Percentiles rank a stretch among this genome's conserved stretches.
Conservation (phyloP, 2,888 invertebrate species). For the Blastobasis lacticolella region DNA sequence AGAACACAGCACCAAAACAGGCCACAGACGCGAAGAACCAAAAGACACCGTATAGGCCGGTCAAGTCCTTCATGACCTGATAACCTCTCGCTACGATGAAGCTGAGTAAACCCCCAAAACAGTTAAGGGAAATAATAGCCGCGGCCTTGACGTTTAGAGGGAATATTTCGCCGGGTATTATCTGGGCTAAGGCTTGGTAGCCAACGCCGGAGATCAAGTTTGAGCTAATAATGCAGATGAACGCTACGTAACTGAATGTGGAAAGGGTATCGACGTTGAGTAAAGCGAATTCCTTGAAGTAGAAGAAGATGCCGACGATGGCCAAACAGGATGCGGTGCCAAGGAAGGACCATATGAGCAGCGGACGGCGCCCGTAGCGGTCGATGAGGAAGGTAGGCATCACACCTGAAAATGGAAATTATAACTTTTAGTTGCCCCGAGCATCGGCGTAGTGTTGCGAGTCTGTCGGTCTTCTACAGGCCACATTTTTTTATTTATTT, state of each 20-base stretch:
- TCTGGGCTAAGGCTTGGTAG: conserved; percentile 57
- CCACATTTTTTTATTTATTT: too few relatives aligned
- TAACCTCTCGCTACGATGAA: conserved; percentile 65
- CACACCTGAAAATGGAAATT: conserved; percentile 36
- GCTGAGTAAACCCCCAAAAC: conserved; percentile 59
- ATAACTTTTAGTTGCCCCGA: not conserved
- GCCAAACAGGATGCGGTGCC: conserved; percentile 32
- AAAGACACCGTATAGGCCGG: conserved; percentile 64
- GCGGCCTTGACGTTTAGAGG: conserved; percentile 71
- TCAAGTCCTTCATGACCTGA: conserved; percentile 56
- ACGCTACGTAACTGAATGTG: conserved; percentile 42
- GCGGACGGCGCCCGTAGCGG: conserved; percentile 55
- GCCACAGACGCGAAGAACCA: conserved; percentile 57
- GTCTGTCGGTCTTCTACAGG: too few relatives aligned
- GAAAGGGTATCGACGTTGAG: conserved; percentile 25
- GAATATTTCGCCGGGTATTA: conserved; percentile 71
- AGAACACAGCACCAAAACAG: conserved; percentile 60
- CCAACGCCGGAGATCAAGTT: conserved; percentile 47
- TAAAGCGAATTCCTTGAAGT: conserved; percentile 34
- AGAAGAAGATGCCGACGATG: conserved; percentile 46
- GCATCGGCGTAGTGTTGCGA: too few relatives aligned
- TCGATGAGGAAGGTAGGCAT: conserved; percentile 45
- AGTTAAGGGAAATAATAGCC: conserved; percentile 59
- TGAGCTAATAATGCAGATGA: conserved; percentile 50
- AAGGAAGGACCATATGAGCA: conserved; percentile 53